phyloP scores from a whole-genome alignment of 2,113 vertebrate genomes.

The Caloenas nicobarica region DNA sequence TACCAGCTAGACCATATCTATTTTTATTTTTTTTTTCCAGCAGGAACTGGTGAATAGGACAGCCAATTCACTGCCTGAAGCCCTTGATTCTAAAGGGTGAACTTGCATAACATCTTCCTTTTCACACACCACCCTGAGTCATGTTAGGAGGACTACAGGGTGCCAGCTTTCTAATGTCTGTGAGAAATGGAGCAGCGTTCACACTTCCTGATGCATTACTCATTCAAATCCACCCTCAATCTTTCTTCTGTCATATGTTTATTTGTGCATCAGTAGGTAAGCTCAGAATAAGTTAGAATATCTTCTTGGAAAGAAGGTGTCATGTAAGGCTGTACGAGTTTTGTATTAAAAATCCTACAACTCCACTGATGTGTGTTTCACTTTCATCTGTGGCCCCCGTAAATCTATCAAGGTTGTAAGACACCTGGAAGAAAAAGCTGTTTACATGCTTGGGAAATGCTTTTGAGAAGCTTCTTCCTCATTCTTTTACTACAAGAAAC shows the following conservation, averaged over 20 bases:
- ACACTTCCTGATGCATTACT: background rate
- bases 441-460: background rate
- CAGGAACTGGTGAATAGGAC: background rate
- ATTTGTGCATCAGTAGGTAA: conserved; percentile 36
- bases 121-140: background rate
- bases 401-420: background rate
- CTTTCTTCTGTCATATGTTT: background rate
- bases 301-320: background rate
- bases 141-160: background rate
- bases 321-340: background rate
- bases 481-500: background rate
- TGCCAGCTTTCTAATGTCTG: conserved; percentile 23
- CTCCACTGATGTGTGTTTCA: background rate
- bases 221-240: conserved; percentile 15
- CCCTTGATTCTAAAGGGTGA: background rate
- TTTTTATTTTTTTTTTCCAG: background rate
- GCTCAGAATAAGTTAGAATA: background rate
- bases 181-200: background rate
- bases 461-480: background rate
- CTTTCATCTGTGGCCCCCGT: background rate
- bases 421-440: background rate
- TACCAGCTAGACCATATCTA: background rate
- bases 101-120: background rate
- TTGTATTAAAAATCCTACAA: background rate
- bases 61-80: background rate